A percentile compares a stretch with the other conserved stretches of the same genome.
phyloP scores from a whole-genome alignment of 2,888 invertebrate species.

The Watsonalla binaria region DNA sequence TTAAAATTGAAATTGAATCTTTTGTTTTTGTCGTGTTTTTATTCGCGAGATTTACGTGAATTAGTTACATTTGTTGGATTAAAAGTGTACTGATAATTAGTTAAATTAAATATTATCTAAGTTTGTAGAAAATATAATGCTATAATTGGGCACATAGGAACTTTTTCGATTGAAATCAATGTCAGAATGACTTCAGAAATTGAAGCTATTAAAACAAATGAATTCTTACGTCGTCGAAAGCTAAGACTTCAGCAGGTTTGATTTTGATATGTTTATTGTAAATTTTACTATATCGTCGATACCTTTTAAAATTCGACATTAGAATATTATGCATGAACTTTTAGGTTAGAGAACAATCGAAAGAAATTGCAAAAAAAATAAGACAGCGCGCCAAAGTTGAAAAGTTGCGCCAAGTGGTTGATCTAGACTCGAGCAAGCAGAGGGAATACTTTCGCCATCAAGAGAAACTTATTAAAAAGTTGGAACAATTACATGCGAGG shows the following conservation, averaged over 20 bases:
- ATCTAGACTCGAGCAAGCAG: conserved; percentile 53
- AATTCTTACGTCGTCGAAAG: conserved; percentile 65
- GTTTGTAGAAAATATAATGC: no score
- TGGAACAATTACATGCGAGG: conserved; percentile 55
- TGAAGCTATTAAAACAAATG: conserved; percentile 67
- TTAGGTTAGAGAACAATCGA: conserved; percentile 75
- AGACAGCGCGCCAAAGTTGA: conserved; percentile 65
- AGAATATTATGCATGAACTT: conserved; percentile 18
- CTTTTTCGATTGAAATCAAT: conserved; percentile 17
- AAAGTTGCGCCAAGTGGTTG: conserved; percentile 48
- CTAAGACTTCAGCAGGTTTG: conserved; percentile 72
- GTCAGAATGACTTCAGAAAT: conserved; percentile 64
- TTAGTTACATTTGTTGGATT: no score
- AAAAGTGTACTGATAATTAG: background rate
- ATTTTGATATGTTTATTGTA: conserved; percentile 16
- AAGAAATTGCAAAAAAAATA: conserved; percentile 70
- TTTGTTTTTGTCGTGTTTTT: no score
- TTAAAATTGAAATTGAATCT: no score
- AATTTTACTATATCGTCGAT: background rate
- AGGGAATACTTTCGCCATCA: conserved; percentile 58
- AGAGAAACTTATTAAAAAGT: conserved; percentile 55
- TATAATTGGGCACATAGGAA: background rate
- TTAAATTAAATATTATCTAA: background rate
- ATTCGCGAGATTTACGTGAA: no score
- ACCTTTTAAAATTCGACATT: background rate